A percentile compares a stretch with the other conserved stretches of the same genome.
Evolutionary conservation across 2,797 vertebrate genomes (phyloP).

Genomic region (Propithecus deckenii): DNA sequence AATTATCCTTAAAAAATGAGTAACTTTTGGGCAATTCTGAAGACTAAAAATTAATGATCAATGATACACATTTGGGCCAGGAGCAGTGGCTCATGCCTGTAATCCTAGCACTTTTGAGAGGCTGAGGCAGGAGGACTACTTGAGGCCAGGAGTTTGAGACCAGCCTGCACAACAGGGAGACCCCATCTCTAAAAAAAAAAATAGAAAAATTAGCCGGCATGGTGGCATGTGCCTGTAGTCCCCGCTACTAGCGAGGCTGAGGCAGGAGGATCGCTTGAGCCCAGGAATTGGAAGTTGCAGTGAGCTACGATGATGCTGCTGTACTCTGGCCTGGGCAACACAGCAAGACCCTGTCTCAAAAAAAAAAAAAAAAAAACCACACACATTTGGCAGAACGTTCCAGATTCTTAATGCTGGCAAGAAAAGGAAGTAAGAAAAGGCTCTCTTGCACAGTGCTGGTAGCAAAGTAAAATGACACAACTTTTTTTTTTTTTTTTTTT

Average conservation of each 20-base stretch:
- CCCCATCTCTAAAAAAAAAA: not conserved
- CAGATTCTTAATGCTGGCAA: not conserved
- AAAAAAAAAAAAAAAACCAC: not conserved
- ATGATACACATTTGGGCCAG: not conserved
- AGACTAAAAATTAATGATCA: not conserved
- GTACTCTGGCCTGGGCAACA: not conserved
- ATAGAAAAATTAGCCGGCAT: not conserved
- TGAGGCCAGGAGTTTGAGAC: not conserved
- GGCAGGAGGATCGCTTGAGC: not conserved
- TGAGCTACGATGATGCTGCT: not conserved
- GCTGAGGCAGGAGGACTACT: not conserved
- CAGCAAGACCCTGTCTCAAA: not conserved
- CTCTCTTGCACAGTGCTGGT: not conserved
- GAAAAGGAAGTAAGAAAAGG: not conserved
- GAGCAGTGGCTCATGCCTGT: not conserved
- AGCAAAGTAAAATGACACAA: not conserved
- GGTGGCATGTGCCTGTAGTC: not conserved
- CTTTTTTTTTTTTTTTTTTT: not conserved
- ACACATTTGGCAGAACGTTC: not conserved
- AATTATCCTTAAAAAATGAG: not conserved
- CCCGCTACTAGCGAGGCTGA: not conserved
- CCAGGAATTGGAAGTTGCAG: not conserved
- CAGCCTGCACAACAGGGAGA: not conserved
- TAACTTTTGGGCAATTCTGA: not conserved
- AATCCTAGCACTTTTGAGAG: not conserved